A percentile compares a stretch with the other conserved stretches of the same genome.
Evolutionary conservation across 2,113 vertebrate species (phyloP).

Genomic region (Myrmophylax atrothorax): DNA sequence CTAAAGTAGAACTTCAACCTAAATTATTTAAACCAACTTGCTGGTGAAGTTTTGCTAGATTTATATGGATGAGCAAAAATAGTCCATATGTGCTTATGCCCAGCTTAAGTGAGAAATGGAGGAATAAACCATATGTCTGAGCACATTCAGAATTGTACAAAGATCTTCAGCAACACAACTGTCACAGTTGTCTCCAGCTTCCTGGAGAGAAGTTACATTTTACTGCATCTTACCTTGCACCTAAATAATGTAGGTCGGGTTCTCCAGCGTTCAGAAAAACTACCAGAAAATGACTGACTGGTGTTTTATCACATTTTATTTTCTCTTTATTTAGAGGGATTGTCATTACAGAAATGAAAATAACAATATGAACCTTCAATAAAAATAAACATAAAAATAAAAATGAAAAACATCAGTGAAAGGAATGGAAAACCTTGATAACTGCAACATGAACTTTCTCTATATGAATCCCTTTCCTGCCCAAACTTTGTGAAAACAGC

Average conservation of each 20-base stretch:
- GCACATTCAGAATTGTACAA: not conserved
- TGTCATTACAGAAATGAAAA: slow-evolving; percentile 40
- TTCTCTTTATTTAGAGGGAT: slow-evolving; percentile 13
- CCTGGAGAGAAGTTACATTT: not conserved
- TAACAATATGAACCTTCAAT: not conserved
- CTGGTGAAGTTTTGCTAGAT: not conserved
- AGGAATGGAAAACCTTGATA: not conserved
- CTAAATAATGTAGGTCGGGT: not conserved
- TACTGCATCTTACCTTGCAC: not conserved
- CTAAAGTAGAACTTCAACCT: not conserved
- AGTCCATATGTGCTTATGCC: not conserved
- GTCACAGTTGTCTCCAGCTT: not conserved
- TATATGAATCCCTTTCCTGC: not conserved
- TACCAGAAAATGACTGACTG: slow-evolving; percentile 14
- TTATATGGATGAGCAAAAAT: not conserved
- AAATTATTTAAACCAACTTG: not conserved
- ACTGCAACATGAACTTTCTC: not conserved
- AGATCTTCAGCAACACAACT: not conserved
- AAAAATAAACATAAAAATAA: slow-evolving; percentile 36
- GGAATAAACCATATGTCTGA: not conserved
- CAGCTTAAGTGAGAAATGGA: not conserved
- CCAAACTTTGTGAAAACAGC: not conserved
- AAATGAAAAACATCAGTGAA: not conserved
- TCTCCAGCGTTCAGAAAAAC: not conserved
- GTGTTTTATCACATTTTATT: slow-evolving; percentile 5